Conservation (phyloP, 2,113 vertebrate genomes). For the Tricholaema leucomelas region DNA sequence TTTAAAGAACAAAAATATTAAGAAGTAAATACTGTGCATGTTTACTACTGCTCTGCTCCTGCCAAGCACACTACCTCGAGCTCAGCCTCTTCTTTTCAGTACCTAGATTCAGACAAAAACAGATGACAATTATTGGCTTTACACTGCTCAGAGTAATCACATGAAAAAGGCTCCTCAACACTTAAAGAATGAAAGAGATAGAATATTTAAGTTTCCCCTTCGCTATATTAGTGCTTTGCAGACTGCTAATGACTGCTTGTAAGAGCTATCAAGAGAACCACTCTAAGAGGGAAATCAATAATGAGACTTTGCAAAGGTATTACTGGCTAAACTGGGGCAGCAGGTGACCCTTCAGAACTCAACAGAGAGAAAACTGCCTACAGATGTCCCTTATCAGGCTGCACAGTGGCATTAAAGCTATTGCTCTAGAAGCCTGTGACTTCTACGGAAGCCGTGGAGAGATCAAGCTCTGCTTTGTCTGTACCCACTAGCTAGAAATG, state of each 20-base stretch:
- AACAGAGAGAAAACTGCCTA: not conserved
- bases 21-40: conserved; percentile 45
- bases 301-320: not conserved
- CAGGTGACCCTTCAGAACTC: not conserved
- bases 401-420: not conserved
- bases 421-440: not conserved
- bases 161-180: not conserved
- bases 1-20: conserved; percentile 8
- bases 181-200: not conserved
- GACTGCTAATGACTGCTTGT: not conserved
- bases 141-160: conserved; percentile 8
- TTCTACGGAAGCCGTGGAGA: not conserved
- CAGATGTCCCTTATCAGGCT: not conserved
- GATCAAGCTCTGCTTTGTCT: not conserved
- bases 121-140: conserved; percentile 3
- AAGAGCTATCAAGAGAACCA: not conserved
- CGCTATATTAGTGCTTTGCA: not conserved
- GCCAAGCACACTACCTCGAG: conserved; percentile 9
- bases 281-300: not conserved
- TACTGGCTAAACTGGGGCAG: not conserved
- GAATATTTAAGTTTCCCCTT: conserved; percentile 1
- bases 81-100: conserved; percentile 16
- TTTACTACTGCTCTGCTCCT: conserved; percentile 25
- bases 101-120: conserved; percentile 36
- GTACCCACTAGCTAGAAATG: not conserved